Conservation (phyloP, 2,113 vertebrate genomes). For the Zeus faber region DNA sequence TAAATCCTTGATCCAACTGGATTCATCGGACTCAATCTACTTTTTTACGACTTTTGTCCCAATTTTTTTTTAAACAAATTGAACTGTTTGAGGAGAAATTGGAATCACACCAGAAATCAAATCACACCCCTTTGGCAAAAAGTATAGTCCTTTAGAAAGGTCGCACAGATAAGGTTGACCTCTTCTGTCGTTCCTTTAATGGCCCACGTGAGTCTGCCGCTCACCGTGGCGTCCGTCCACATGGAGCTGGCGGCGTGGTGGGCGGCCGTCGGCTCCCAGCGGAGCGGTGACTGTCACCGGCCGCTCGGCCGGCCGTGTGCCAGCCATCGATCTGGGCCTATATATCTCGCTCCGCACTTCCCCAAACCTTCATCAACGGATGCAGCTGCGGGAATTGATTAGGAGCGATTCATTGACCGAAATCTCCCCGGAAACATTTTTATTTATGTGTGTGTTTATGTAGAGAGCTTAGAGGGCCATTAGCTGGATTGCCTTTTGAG, state of each 20-base stretch:
- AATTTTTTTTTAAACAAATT: too few relatives aligned
- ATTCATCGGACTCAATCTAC: too few relatives aligned
- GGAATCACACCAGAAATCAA: too few relatives aligned
- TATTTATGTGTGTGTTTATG: constrained; percentile 81
- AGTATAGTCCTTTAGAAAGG: too few relatives aligned
- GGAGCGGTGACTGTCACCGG: constrained; percentile 68
- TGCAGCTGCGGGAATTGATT: constrained; percentile 77
- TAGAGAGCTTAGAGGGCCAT: constrained; percentile 79
- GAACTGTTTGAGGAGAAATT: too few relatives aligned
- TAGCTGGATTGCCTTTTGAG: constrained; percentile 80
- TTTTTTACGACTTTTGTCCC: too few relatives aligned
- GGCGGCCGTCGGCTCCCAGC: constrained; percentile 56
- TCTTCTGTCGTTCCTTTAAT: too few relatives aligned
- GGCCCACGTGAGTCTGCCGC: too few relatives aligned
- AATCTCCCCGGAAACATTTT: constrained; percentile 79
- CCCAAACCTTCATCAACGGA: constrained; percentile 75
- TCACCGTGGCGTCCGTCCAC: too few relatives aligned
- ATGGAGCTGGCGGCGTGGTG: constrained; percentile 39
- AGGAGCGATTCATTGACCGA: constrained; percentile 70
- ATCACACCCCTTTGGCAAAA: too few relatives aligned
- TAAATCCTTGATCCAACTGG: too few relatives aligned
- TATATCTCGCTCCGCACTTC: constrained; percentile 72
- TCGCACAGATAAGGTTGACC: too few relatives aligned
- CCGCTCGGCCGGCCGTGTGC: constrained; percentile 47
- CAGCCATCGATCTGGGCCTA: constrained; percentile 72